Percentiles rank a stretch among this genome's conserved stretches.
Evolutionary conservation across 2,888 invertebrate genomes (phyloP).

Genomic region (Lasioglossum oenotherae): DNA sequence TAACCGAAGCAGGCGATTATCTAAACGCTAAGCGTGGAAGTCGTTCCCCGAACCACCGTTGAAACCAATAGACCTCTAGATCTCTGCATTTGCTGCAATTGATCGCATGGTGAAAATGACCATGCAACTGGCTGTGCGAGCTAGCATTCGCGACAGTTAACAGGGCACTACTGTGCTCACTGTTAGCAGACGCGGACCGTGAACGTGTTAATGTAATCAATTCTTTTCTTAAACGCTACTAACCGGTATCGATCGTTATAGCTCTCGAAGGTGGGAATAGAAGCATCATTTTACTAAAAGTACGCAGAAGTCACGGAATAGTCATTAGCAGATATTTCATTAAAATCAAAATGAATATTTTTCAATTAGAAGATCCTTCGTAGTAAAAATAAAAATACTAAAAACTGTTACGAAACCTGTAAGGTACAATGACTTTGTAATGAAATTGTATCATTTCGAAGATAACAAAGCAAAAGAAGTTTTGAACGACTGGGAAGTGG

Average conservation of each 20-base stretch:
- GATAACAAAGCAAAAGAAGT: slow-evolving; percentile 21
- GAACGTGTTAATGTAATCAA: slow-evolving; percentile 8
- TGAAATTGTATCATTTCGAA: background rate
- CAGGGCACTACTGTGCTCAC: background rate
- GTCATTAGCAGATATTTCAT: background rate
- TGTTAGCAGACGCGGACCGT: background rate
- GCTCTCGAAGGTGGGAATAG: background rate
- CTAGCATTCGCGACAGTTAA: background rate
- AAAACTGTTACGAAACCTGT: background rate
- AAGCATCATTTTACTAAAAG: background rate
- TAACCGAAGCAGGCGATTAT: background rate
- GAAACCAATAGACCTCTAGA: background rate
- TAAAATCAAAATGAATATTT: background rate
- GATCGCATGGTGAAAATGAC: background rate
- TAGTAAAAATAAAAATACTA: background rate
- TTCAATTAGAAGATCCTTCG: background rate
- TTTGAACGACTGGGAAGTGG: slow-evolving; percentile 5
- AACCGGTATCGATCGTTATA: background rate
- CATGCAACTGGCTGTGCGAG: background rate
- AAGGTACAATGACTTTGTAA: background rate
- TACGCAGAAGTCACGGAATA: background rate
- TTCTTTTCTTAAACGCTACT: background rate
- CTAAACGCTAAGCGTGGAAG: background rate
- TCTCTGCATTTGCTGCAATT: background rate
- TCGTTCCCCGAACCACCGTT: slow-evolving; percentile 5